phyloP scores from a whole-genome alignment of 2,113 vertebrate genomes.

The Nothocercus julius region DNA sequence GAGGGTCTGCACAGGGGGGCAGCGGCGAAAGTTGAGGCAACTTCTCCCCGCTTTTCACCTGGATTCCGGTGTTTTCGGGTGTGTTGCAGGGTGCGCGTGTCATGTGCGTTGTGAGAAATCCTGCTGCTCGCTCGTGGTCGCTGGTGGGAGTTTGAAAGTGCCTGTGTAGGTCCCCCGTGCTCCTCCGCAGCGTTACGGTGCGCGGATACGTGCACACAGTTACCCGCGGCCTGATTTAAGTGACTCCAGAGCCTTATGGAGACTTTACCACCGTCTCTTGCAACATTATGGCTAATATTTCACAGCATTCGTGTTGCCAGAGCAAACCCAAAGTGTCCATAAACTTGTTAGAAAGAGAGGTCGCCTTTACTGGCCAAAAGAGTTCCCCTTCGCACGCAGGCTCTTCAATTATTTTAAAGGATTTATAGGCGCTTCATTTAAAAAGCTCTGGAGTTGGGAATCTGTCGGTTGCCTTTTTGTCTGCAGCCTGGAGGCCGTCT shows the following conservation, averaged over 20 bases:
- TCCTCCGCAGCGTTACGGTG: background rate
- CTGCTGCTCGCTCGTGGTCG: conserved; percentile 44
- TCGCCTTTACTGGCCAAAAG: background rate
- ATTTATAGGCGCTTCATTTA: background rate
- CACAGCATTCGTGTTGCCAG: background rate
- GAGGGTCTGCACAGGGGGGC: background rate
- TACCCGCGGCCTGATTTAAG: conserved; percentile 50
- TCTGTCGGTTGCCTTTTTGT: background rate
- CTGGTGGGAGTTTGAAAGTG: conserved; percentile 38
- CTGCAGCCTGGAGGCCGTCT: background rate
- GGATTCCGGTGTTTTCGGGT: conserved; percentile 27
- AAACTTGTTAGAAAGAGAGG: conserved; percentile 53
- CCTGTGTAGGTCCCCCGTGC: background rate
- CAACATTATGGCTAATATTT: conserved; percentile 49
- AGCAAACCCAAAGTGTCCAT: conserved; percentile 58
- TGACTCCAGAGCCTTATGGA: conserved; percentile 44
- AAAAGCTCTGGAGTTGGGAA: background rate
- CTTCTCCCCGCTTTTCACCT: background rate
- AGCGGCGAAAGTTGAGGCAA: background rate
- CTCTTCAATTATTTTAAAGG: conserved; percentile 4
- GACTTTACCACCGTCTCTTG: conserved; percentile 32
- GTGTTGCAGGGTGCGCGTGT: background rate
- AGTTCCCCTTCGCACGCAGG: background rate
- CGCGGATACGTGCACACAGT: conserved; percentile 48
- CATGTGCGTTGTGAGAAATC: background rate